Evolutionary conservation across 1,140 invertebrate genomes (phyloP), one percentile per base, ranked within the genome.

Genomic region (Camponotus vicinus): DNA sequence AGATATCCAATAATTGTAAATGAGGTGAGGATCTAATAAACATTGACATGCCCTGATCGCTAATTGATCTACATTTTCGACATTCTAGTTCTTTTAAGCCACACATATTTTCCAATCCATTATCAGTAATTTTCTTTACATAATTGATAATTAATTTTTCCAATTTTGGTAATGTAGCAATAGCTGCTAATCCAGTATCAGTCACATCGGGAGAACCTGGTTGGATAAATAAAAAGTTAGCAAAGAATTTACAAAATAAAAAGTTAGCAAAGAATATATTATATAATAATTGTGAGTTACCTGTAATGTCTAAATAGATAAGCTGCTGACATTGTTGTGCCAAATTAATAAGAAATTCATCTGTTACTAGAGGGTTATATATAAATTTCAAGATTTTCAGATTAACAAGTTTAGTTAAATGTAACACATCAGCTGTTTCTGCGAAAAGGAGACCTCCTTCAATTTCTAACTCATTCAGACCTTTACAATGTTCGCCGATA

Each of bases 1-100:
- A 92, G 2, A 93, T 59, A 90, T 94, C 92, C 11, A 94, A 57
- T 5, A 83, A 21, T 73, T 91, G 85, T 37, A 94, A 84, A 42
- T 90, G 71, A 7, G 89, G 86, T 1, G 92, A 87, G 18, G 69
- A 84, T 66, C 85, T 71, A 57, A 94, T 86, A 8, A 94, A 73
- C 21, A 15, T 73, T 9, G 34, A 85, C 3, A 93, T 71, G 4
- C 90, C 90, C 7, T 18, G 7, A 83, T 94, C 91, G 0, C 57
- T 77, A 27, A 94, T n/a, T 13, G 0, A 66, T 0, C 9, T 13
- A 85, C 93, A 94, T 8, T n/a, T 32, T 27, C 77, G 88, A 69
- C 93, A 93, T 40, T 93, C 82, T 7, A 94, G 52, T 13, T 77
- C 75, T 61, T 87, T 92, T 21, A 94, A 32, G 45, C 84, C 90